Conservation (phyloP, 2,113 vertebrate species). For the Balaeniceps rex region DNA sequence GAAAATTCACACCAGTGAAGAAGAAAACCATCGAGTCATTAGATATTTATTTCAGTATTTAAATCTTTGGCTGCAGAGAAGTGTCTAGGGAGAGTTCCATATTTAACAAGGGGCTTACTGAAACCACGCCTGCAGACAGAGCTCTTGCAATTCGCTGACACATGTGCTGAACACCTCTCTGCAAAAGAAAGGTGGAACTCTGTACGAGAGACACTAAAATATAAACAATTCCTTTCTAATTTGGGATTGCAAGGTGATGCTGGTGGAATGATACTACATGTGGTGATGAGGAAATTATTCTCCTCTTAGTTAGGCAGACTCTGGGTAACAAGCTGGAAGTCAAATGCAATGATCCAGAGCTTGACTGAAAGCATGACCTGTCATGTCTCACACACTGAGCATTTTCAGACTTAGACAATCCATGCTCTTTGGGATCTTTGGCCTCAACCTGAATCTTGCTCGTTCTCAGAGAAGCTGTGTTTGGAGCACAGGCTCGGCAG, state of each 20-base stretch:
- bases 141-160: background rate
- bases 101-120: conserved; percentile 5
- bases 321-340: background rate
- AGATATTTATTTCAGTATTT: conserved; percentile 37
- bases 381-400: background rate
- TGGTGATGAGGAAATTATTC: background rate
- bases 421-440: background rate
- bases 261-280: background rate
- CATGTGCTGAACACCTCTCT: background rate
- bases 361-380: background rate
- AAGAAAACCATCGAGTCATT: background rate
- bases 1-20: conserved; percentile 35
- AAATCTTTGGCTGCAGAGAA: background rate
- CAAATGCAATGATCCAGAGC: background rate
- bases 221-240: background rate
- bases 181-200: background rate
- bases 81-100: background rate
- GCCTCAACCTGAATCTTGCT: background rate
- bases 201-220: background rate
- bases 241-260: background rate
- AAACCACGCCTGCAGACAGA: background rate
- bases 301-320: background rate
- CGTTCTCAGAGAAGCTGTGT: background rate
- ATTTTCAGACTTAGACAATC: background rate
- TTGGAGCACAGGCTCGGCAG: background rate